Percentiles rank a stretch among this genome's conserved stretches.
Conservation (phyloP, 2,888 invertebrate species). For the Epistrophella euchroma region DNA sequence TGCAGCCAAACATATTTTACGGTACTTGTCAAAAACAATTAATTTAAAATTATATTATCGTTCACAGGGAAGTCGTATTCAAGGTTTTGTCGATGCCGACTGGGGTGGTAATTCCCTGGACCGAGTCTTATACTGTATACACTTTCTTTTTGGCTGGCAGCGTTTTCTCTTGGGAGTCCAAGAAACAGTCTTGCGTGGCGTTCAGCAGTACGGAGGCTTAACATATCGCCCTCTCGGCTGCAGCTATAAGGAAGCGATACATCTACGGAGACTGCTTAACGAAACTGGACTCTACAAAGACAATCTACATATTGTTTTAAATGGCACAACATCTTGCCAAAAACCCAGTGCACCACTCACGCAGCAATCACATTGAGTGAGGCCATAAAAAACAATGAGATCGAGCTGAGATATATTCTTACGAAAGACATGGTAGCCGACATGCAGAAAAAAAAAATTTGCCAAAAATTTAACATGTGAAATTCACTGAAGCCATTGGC, state of each 20-base stretch:
- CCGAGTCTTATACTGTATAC: conserved; percentile 5
- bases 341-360: background rate
- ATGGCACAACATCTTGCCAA: background rate
- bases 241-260: conserved; percentile 5
- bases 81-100: background rate
- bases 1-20: conserved; percentile 36
- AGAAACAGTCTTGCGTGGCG: too few relatives aligned
- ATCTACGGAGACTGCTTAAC: conserved; percentile 41
- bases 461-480: conserved; percentile 1
- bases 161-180: too few relatives aligned
- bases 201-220: too few relatives aligned
- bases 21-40: background rate
- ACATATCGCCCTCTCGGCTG: too few relatives aligned
- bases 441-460: background rate
- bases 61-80: background rate
- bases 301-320: background rate
- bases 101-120: background rate
- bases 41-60: background rate
- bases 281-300: conserved; percentile 1
- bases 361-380: background rate
- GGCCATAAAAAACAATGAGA: conserved; percentile 1
- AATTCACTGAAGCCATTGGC: conserved; percentile 1
- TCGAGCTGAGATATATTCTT: background rate
- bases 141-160: conserved; percentile 5
- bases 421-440: background rate